Conservation (phyloP, 1,140 invertebrate species). For the Drosophila eugracilis region DNA sequence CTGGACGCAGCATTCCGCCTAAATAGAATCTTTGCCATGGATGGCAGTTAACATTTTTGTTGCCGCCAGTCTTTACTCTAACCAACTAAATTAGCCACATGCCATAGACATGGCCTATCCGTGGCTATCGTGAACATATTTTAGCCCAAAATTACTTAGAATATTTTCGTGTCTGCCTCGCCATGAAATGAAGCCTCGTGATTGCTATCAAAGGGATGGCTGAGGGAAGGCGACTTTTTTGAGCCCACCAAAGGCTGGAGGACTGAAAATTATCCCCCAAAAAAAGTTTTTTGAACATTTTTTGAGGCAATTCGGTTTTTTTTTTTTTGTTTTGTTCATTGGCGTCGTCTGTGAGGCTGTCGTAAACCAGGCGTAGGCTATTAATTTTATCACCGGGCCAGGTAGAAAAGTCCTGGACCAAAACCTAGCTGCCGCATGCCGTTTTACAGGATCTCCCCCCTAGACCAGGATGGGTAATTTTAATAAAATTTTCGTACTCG, state of each 20-base stretch:
- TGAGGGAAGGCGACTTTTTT: neutral
- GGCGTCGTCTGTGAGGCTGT: constrained; percentile 37
- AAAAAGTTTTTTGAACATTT: constrained; percentile 58
- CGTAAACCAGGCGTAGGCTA: constrained; percentile 67
- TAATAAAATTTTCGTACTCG: constrained; percentile 64
- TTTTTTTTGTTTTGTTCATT: constrained; percentile 18
- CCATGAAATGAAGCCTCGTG: constrained; percentile 43
- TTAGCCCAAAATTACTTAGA: constrained; percentile 50
- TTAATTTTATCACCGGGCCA: constrained; percentile 60
- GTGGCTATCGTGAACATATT: constrained; percentile 50
- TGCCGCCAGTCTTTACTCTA: constrained; percentile 1
- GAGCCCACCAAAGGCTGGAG: constrained; percentile 21
- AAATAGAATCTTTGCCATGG: constrained; percentile 17
- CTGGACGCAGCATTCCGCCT: constrained; percentile 3
- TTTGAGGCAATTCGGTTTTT: constrained; percentile 51
- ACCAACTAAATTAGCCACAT: constrained; percentile 54
- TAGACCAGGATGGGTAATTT: constrained; percentile 49
- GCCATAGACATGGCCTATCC: constrained; percentile 34
- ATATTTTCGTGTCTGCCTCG: constrained; percentile 52
- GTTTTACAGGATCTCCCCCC: constrained; percentile 29
- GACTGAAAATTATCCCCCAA: constrained; percentile 48
- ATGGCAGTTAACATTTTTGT: constrained; percentile 35
- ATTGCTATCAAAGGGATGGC: constrained; percentile 42
- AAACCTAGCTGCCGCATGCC: constrained; percentile 30
- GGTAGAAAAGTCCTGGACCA: constrained; percentile 37